Percentiles rank a stretch among this genome's conserved stretches.
Conservation (phyloP, 2,797 vertebrate species). For the Glossophaga mutica region DNA sequence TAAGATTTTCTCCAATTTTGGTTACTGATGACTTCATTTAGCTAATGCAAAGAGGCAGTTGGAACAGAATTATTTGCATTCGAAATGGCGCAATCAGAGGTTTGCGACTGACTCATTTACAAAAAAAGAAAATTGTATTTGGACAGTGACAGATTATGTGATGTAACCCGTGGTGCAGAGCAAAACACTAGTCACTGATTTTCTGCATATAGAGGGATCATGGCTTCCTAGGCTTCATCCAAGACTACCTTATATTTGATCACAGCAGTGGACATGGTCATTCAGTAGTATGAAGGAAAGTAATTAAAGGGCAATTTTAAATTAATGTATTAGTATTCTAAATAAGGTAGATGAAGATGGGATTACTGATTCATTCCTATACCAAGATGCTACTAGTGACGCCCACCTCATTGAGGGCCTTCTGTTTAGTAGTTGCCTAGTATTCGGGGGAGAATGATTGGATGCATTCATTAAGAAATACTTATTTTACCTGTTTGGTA, state of each 20-base stretch:
- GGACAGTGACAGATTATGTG: slow-evolving; percentile 76
- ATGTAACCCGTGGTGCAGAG: slow-evolving; percentile 51
- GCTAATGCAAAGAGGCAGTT: slow-evolving; percentile 88
- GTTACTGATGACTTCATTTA: slow-evolving; percentile 90
- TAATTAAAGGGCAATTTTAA: background rate
- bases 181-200: slow-evolving; percentile 44
- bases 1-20: slow-evolving; percentile 87
- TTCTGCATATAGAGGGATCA: slow-evolving; percentile 21
- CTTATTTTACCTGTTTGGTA: background rate
- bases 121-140: slow-evolving; percentile 80
- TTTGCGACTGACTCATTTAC: slow-evolving; percentile 83
- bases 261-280: background rate
- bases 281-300: background rate
- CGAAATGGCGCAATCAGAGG: slow-evolving; percentile 85
- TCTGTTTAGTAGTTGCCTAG: background rate
- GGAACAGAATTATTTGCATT: slow-evolving; percentile 88
- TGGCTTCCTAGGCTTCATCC: background rate
- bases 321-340: background rate
- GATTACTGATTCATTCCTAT: background rate
- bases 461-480: background rate
- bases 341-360: background rate
- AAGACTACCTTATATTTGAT: background rate
- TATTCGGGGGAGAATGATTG: background rate
- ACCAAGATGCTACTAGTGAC: background rate
- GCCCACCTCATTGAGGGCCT: background rate